A percentile compares a stretch with the other conserved stretches of the same genome.
Evolutionary conservation across 64 coral and sea anemone species (phyloP).

Genomic region (Montipora foliosa): DNA sequence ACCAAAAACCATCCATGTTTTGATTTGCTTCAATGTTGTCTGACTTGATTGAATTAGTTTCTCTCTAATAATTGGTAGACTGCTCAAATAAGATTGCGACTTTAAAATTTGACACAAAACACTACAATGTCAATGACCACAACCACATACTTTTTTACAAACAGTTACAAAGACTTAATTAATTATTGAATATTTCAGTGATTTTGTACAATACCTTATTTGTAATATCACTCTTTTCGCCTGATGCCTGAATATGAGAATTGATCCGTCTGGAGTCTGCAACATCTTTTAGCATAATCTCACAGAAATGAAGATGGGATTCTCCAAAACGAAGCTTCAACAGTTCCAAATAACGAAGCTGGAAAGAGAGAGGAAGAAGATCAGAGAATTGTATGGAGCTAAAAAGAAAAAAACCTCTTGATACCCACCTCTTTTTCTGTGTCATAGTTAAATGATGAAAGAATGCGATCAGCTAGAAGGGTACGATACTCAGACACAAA

Average conservation of each 20-base stretch:
- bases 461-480: slow-evolving; percentile 90
- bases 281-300: slow-evolving; percentile 99
- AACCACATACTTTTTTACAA: too few species aligned
- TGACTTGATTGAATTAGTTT: too few species aligned
- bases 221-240: slow-evolving; percentile 52
- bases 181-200: too few species aligned
- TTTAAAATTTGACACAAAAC: too few species aligned
- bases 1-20: too few species aligned
- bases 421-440: slow-evolving; percentile 90
- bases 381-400: not conserved
- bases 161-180: too few species aligned
- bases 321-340: slow-evolving; percentile 98
- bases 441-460: slow-evolving; percentile 96
- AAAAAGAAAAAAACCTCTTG: not conserved
- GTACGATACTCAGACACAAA: slow-evolving; percentile 99
- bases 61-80: too few species aligned
- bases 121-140: too few species aligned
- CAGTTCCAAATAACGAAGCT: slow-evolving; percentile 98
- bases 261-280: slow-evolving; percentile 96
- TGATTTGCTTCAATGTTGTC: too few species aligned
- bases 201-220: slow-evolving; percentile 39
- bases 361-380: not conserved
- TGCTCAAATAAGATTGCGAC: too few species aligned
- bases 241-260: slow-evolving; percentile 84
- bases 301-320: slow-evolving; percentile 98